Evolutionary conservation across 2,113 vertebrate species (phyloP), one percentile per base, ranked within the genome.

Genomic region (Callipepla californica): DNA sequence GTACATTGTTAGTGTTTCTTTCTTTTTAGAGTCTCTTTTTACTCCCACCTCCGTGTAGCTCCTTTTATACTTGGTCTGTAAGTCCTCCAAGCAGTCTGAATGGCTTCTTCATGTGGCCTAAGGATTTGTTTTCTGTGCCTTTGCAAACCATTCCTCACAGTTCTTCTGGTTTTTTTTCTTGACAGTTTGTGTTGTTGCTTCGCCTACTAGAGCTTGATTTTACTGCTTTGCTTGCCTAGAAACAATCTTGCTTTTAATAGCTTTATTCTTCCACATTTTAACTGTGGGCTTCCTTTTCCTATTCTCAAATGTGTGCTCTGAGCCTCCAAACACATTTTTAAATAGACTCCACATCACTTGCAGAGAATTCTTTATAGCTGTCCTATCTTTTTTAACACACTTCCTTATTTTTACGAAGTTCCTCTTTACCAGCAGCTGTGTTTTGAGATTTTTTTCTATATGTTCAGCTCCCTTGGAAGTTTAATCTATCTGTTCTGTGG

Each of bases 331-430:
- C 20, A 77, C 77, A 28, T 95, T 94, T 94, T 89, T 89, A 80
- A 87, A 45, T 45, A 58, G 47, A 20, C n/a, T 20, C 67, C 76
- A 20, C 50, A 62, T 69, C 25, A 9, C 34, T 93, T 45, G 21
- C 13, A 30, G 59, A 85, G 50, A 38, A 23, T 58, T 85, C 18
- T 81, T 77, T 81, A 59, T 38, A 32, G 12, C 55, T 89, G 50
- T 28, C 55, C 30, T 73, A 3, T 75, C 45, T 34, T 83, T 90
- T 76, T 70, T 80, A 77, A 34, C 42, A 20, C 47, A 38, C 34
- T 94, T 90, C 79, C 90, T 80, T 85, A 47, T 83, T 83, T 94
- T 93, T 85, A 40, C 47, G 17, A 51, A 88, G 65, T 88, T 95
- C 59, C 65, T 80, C 34, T 91, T 94, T 40, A 40, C 11, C 40